These are phyloP conservation scores for Pseudomyrmex sp. DNA, from an alignment of 1,140 invertebrate species.

Conservation along the genomic window DNA sequence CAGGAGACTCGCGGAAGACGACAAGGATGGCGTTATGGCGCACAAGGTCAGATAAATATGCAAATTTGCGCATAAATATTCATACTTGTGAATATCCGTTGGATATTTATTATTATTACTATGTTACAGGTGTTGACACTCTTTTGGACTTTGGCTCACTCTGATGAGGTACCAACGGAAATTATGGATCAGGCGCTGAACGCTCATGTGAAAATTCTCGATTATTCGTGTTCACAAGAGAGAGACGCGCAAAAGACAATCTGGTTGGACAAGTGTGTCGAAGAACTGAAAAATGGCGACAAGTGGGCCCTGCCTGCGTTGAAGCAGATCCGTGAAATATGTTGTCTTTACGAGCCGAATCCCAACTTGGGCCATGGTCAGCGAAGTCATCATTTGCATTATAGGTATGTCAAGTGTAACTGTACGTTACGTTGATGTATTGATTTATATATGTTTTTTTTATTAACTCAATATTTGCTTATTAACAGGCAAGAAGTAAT, in stretches of 20 bases:
- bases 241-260: constrained; percentile 97
- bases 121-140: constrained; percentile 93
- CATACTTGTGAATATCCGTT: not conserved
- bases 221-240: constrained; percentile 98
- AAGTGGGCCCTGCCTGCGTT: constrained; percentile 97
- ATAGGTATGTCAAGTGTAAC: constrained; percentile 85
- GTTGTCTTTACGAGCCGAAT: constrained; percentile 95
- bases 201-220: constrained; percentile 98
- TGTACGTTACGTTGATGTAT: not conserved
- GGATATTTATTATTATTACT: not conserved
- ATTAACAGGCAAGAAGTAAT: constrained; percentile 91
- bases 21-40: constrained; percentile 99
- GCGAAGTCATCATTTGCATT: constrained; percentile 88
- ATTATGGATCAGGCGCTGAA: constrained; percentile 98
- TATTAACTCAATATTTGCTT: constrained; percentile 58
- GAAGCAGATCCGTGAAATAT: constrained; percentile 98
- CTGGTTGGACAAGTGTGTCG: constrained; percentile 98
- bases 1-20: constrained; percentile 97
- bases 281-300: constrained; percentile 95
- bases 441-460: constrained; percentile 48
- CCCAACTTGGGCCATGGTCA: constrained; percentile 88
- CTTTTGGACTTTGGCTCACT: constrained; percentile 98
- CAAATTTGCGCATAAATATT: not conserved
- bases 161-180: constrained; percentile 97
- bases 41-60: constrained; percentile 90